Conservation (phyloP, 2,113 vertebrate species). For the Cairina moschata region DNA sequence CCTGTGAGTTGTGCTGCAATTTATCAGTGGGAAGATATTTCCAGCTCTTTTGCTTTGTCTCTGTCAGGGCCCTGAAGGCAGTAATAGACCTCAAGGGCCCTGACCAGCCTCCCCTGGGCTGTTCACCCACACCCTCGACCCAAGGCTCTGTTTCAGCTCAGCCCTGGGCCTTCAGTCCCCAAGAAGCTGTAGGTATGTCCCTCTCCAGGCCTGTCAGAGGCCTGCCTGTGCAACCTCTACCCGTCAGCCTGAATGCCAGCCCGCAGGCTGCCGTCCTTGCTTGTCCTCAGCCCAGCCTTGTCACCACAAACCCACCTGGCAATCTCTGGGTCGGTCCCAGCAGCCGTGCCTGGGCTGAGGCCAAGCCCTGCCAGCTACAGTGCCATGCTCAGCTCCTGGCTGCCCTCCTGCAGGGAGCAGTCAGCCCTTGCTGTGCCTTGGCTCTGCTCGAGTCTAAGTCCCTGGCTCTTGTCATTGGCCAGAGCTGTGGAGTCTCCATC, state of each 20-base stretch:
- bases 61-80: background rate
- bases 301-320: too few species aligned
- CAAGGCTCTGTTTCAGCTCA: background rate
- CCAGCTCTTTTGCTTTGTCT: background rate
- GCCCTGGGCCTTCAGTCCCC: background rate
- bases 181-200: background rate
- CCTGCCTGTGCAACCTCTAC: background rate
- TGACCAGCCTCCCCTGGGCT: accelerated
- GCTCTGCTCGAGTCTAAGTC: background rate
- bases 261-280: background rate
- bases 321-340: accelerated
- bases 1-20: background rate
- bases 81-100: background rate
- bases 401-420: background rate
- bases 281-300: background rate
- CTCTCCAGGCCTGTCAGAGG: accelerated
- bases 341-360: accelerated
- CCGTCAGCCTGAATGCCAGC: background rate
- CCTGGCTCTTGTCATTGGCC: background rate
- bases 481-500: background rate
- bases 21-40: background rate
- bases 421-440: accelerated
- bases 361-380: background rate
- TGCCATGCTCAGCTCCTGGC: background rate
- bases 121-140: background rate